Percentiles rank a stretch among this genome's conserved stretches.
Conservation (phyloP, 2,888 invertebrate genomes). For the Agapostemon virescens region DNA sequence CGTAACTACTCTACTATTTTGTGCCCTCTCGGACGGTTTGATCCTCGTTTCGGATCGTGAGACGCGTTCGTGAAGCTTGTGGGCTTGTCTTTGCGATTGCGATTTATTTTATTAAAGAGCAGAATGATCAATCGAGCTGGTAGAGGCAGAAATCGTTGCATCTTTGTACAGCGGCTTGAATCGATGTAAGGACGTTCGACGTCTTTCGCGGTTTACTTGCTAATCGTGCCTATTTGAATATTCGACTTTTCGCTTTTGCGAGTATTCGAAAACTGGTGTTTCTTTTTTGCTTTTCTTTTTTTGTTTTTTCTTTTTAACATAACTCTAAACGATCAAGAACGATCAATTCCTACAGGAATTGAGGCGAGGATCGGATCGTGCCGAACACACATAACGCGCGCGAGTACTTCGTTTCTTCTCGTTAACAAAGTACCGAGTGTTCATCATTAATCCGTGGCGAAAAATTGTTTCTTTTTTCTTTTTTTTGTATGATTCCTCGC, state of each 20-base stretch:
- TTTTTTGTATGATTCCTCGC: slow-evolving; percentile 60
- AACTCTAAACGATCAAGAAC: slow-evolving; percentile 23
- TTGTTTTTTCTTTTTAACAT: no score
- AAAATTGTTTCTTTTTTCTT: slow-evolving; percentile 41
- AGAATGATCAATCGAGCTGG: not conserved
- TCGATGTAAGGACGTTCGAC: not conserved
- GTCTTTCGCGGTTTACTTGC: slow-evolving; percentile 23
- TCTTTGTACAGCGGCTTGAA: not conserved
- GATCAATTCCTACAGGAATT: not conserved
- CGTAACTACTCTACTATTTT: slow-evolving; percentile 15
- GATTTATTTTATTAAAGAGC: not conserved
- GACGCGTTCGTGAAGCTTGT: slow-evolving; percentile 24
- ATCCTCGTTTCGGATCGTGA: slow-evolving; percentile 26
- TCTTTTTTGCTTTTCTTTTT: no score
- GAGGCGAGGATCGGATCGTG: slow-evolving; percentile 43
- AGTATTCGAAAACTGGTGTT: not conserved
- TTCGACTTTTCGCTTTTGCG: no score
- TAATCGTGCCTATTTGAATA: not conserved
- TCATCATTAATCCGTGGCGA: slow-evolving; percentile 48
- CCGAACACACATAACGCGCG: slow-evolving; percentile 27
- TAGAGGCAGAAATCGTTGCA: not conserved
- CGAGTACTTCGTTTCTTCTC: slow-evolving; percentile 41
- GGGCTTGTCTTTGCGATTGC: not conserved
- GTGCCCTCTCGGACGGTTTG: slow-evolving; percentile 40
- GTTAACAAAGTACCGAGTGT: slow-evolving; percentile 27